Conservation (phyloP, 2,888 invertebrate species). For the Athalia cordata region DNA sequence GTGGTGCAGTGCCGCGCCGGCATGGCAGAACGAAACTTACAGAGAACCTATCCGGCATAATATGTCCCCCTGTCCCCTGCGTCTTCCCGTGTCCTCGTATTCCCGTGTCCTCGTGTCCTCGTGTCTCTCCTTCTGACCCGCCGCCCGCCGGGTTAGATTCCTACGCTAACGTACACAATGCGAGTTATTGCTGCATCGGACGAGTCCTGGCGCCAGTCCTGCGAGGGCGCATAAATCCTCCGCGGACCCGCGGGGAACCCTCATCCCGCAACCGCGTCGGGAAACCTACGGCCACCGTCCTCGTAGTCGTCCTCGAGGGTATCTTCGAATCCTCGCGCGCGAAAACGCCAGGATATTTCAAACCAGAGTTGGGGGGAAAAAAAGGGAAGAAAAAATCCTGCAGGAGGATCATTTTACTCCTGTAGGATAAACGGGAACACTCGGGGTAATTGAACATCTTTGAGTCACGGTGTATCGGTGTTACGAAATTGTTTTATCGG, state of each 20-base stretch:
- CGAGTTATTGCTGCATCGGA: constrained; percentile 71
- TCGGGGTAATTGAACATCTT: constrained; percentile 30
- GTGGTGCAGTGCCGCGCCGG: constrained; percentile 44
- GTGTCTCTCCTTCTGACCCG: constrained; percentile 66
- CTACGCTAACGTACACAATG: constrained; percentile 71
- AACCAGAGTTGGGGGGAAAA: too few relatives aligned
- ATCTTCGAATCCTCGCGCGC: too few relatives aligned
- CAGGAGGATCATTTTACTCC: too few relatives aligned
- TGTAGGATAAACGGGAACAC: too few relatives aligned
- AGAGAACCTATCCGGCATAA: constrained; percentile 57
- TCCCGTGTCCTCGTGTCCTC: constrained; percentile 56
- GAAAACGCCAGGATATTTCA: too few relatives aligned
- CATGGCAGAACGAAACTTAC: constrained; percentile 47
- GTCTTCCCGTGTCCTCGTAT: constrained; percentile 37
- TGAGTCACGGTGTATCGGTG: constrained; percentile 24
- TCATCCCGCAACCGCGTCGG: constrained; percentile 16
- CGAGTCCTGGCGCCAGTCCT: constrained; percentile 67
- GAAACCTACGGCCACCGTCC: constrained; percentile 39
- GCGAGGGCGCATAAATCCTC: constrained; percentile 68
- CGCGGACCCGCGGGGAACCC: constrained; percentile 24
- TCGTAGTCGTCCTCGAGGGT: not conserved
- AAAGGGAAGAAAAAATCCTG: too few relatives aligned
- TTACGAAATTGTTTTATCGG: constrained; percentile 42
- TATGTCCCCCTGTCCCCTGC: constrained; percentile 53
- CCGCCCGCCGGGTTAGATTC: constrained; percentile 72